Evolutionary conservation across 2,888 invertebrate species (phyloP).

Genomic region (Drosophila prostipennis): DNA sequence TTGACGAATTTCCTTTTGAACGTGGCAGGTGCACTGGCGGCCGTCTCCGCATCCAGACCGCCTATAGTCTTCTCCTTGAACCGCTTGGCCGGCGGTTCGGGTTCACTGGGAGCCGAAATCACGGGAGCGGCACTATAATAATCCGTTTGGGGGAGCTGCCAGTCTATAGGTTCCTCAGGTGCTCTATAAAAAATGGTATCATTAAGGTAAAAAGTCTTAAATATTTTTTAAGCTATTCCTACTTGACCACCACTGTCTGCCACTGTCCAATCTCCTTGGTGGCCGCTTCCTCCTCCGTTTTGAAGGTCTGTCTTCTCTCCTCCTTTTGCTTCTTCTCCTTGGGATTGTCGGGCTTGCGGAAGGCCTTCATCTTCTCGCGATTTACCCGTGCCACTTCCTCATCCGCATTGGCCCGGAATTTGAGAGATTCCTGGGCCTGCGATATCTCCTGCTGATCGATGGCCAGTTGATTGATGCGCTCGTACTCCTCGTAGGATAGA

Average conservation of each 20-base stretch:
- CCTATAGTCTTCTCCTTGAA: slow-evolving; percentile 83
- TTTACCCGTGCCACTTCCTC: slow-evolving; percentile 84
- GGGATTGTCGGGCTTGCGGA: slow-evolving; percentile 72
- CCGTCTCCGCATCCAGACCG: slow-evolving; percentile 61
- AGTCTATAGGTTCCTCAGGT: slow-evolving; percentile 85
- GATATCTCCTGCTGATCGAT: slow-evolving; percentile 85
- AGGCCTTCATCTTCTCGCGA: slow-evolving; percentile 81
- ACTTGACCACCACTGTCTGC: slow-evolving; percentile 88
- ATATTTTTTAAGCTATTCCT: neutral
- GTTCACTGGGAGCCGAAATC: slow-evolving; percentile 57
- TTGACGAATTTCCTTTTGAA: slow-evolving; percentile 83
- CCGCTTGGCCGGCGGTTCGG: slow-evolving; percentile 82
- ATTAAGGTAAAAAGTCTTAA: too few relatives aligned
- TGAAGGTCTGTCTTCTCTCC: slow-evolving; percentile 85
- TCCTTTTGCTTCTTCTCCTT: slow-evolving; percentile 78
- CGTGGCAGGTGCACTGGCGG: slow-evolving; percentile 60
- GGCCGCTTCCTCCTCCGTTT: slow-evolving; percentile 85
- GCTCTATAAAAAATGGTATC: slow-evolving; percentile 52
- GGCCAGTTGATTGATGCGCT: slow-evolving; percentile 85
- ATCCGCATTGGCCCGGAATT: slow-evolving; percentile 84
- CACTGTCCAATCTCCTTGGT: slow-evolving; percentile 91
- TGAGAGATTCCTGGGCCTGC: slow-evolving; percentile 84
- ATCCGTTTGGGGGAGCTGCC: slow-evolving; percentile 88
- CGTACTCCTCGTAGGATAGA: slow-evolving; percentile 88
- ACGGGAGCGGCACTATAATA: slow-evolving; percentile 70